phyloP scores from a whole-genome alignment of 2,797 vertebrate species.

The Euthynnus affinis region DNA sequence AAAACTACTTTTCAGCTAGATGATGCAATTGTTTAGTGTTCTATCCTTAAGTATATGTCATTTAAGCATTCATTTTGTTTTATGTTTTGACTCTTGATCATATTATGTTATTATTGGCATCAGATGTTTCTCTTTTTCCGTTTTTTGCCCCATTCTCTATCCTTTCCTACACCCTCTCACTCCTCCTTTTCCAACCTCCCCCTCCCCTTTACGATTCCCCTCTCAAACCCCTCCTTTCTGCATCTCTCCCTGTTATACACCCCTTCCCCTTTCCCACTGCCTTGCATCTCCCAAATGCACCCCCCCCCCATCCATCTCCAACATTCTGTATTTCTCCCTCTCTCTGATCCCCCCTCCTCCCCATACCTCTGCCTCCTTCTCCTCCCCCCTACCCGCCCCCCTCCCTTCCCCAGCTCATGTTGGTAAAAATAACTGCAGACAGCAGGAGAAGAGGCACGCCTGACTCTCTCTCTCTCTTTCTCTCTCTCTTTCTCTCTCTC shows the following conservation, averaged over 20 bases:
- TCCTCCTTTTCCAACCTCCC: slow-evolving; percentile 68
- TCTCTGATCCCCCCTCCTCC: slow-evolving; percentile 23
- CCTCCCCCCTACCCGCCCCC: slow-evolving; percentile 23
- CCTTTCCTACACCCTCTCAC: slow-evolving; percentile 18
- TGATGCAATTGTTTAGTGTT: not conserved
- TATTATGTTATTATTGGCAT: slow-evolving; percentile 74
- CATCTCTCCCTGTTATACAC: slow-evolving; percentile 37
- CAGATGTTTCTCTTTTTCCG: slow-evolving; percentile 81
- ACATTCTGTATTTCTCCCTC: slow-evolving; percentile 45
- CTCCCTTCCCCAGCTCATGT: slow-evolving; percentile 76
- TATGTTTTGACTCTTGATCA: slow-evolving; percentile 33
- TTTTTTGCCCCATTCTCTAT: slow-evolving; percentile 70
- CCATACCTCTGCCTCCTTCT: slow-evolving; percentile 26
- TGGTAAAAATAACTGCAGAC: slow-evolving; percentile 91
- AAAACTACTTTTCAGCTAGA: slow-evolving; percentile 10
- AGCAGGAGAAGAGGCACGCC: slow-evolving; percentile 85
- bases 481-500: slow-evolving; percentile 70
- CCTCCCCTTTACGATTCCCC: slow-evolving; percentile 60
- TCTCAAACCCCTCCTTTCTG: slow-evolving; percentile 44
- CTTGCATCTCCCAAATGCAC: slow-evolving; percentile 38
- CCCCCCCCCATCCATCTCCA: slow-evolving; percentile 47
- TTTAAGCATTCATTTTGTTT: slow-evolving; percentile 39
- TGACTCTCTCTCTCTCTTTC: slow-evolving; percentile 59
- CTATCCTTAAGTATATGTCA: slow-evolving; percentile 2
- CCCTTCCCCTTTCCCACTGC: slow-evolving; percentile 33